Base-by-base conservation (phyloP, 1,140 invertebrate species). In the Latrodectus geometricus region DNA sequence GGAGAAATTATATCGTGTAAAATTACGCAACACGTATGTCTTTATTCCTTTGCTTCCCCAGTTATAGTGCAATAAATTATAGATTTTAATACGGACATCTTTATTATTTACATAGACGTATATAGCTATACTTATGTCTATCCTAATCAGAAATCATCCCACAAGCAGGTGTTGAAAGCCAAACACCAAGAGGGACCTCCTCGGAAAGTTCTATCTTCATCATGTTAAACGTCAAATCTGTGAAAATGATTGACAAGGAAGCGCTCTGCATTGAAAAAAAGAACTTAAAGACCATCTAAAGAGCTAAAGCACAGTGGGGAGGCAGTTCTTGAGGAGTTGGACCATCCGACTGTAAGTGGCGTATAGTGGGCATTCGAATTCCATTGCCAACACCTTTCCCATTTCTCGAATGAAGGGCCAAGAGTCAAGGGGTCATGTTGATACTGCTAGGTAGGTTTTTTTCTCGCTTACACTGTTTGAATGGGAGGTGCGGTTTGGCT, bases 281-380 rank as follows among this genome's bases (percentile, higher is more conserved):
- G 68, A 81, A 81, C 54, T 49, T 69, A n/a, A 69, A 52, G 52
- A 69, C 66, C 66, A 52, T 70, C 68, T 56, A 50, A 81, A 72
- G 35, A 21, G 78, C 66, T 72, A 72, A 81, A 54, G 66, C 78
- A 15, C 78, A 81, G 69, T 81, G 50, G 78, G 78, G 78, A 14
- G 14, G 56, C 76, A 78, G 61, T 23, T 72, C 52, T 81, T 81
- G 23, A 56, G 12, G 21, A 17, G 61, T 8, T 70, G 20, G n/a
- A 20, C n/a, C n/a, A 69, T n/a, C 49, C 23, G 23, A 35, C 7
- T n/a, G n/a, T 81, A 81, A 81, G 78, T 81, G 78, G 78, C 78
- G 52, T 79, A 81, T 81, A 69, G 78, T 70, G 78, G 54, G 78
- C 78, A 72, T 81, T 81, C 68, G 14, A 74, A 70, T 81, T 81